A percentile compares a stretch with the other conserved stretches of the same genome.
phyloP scores from a whole-genome alignment of 2,113 vertebrate species.

The Gracilinanus agilis region DNA sequence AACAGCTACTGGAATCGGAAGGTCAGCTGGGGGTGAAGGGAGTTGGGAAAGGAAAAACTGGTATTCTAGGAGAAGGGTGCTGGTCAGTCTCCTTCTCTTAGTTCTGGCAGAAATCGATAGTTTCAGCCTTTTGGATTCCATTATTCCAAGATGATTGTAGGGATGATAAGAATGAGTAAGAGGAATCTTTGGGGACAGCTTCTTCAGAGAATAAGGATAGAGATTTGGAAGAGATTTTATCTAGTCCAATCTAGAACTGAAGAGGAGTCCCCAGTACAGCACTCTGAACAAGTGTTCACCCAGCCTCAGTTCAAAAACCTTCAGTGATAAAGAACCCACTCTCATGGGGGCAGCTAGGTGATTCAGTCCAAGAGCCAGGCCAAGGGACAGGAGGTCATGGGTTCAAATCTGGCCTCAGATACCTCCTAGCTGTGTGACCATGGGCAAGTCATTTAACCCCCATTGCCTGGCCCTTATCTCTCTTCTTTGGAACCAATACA shows the following conservation, averaged over 20 bases:
- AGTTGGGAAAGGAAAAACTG: background rate
- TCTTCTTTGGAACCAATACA: no score
- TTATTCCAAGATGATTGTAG: background rate
- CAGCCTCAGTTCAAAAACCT: background rate
- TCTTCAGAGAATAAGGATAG: background rate
- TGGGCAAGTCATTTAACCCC: no score
- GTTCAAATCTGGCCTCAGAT: no score
- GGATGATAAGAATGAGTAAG: constrained; percentile 20
- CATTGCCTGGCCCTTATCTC: no score
- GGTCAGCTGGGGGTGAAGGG: constrained; percentile 79
- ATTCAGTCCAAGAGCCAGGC: no score
- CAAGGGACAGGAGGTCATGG: no score
- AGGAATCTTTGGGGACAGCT: constrained; percentile 9
- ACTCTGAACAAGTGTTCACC: background rate
- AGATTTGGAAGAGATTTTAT: background rate
- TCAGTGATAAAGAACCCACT: background rate
- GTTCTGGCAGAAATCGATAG: background rate
- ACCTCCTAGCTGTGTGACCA: no score
- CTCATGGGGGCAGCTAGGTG: no score
- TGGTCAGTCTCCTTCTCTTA: background rate
- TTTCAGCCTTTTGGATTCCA: background rate
- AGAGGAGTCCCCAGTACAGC: background rate
- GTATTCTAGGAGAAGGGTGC: background rate
- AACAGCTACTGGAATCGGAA: constrained; percentile 96
- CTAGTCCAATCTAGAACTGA: background rate